Evolutionary conservation across 2,113 vertebrate species (phyloP), one percentile per base, ranked within the genome.

Genomic region (Apeltes quadracus): DNA sequence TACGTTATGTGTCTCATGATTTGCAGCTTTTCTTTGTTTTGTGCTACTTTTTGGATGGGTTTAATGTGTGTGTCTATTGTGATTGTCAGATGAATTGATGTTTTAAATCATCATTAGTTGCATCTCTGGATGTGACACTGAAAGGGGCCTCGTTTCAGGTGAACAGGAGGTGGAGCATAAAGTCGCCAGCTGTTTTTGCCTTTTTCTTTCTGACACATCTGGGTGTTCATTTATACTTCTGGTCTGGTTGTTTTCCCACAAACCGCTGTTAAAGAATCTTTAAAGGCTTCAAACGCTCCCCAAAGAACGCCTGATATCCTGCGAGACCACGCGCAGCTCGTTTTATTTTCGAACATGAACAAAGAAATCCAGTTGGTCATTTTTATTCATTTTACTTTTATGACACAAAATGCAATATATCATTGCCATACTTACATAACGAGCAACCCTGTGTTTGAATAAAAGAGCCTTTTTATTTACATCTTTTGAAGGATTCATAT

Each of bases 391-490:
- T 62, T 66, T 16, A 36, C 61, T 55, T 74, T 54, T 51, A 69
- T 76, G 75, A 79, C 75, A 75, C 67, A 75, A 66, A 76, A 75
- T 34, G 62, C 56, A 69, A 72, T 25, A 58, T 9, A 2, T 46
- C 65, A 59, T 70, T 50, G 23, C 14, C 51, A 61, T 13, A 2
- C 44, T 73, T 34, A 76, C n/a, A 75, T 25, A 84, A 73, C 34
- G 18, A 74, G 38, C 29, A 64, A 48, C 27, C 38, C 53, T 44
- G 13, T 3, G 4, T 76, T 85, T 23, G 86, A 78, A 67, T 64
- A 61, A 81, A 88, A 87, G 57, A 78, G 43, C 10, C 23, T 73
- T 70, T 84, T 88, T 78, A 78, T 89, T 85, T 8, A 46, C 50
- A 44, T 75, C 4, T 79, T 78, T 55, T 57, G 18, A 73, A 66